Evolutionary conservation across 2,113 vertebrate genomes (phyloP).

Genomic region (Ictalurus punctatus): DNA sequence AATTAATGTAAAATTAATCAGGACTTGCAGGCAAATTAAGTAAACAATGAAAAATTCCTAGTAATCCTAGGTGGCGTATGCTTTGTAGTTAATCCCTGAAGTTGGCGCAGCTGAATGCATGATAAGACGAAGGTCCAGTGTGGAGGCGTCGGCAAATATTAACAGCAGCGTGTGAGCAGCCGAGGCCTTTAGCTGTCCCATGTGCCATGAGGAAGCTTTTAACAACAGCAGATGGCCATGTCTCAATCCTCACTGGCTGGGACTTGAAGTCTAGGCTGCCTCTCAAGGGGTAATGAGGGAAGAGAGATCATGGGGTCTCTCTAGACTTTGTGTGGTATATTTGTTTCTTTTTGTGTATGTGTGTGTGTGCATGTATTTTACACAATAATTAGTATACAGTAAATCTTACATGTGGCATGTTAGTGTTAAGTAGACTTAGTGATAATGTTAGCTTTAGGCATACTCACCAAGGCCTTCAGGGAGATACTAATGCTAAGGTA

Average conservation of each 20-base stretch:
- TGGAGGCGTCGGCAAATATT: neutral
- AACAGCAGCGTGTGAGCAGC: conserved; percentile 15
- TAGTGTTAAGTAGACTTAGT: neutral
- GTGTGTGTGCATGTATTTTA: neutral
- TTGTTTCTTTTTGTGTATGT: neutral
- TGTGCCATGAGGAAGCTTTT: conserved; percentile 9
- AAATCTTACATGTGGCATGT: neutral
- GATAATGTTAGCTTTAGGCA: neutral
- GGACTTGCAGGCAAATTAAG: neutral
- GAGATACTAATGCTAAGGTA: conserved; percentile 17
- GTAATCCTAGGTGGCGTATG: neutral
- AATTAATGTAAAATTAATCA: neutral
- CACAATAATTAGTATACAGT: neutral
- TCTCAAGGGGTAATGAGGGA: neutral
- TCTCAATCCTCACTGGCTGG: neutral
- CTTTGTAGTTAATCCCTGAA: conserved; percentile 3
- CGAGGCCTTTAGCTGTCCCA: neutral
- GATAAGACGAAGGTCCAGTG: neutral
- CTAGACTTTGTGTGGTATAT: neutral
- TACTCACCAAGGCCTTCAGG: neutral
- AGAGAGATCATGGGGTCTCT: neutral
- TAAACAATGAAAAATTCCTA: neutral
- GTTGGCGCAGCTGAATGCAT: neutral
- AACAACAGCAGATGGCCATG: conserved; percentile 13
- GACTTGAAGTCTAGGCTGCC: neutral